These are phyloP conservation scores for Nematolebias whitei DNA, from an alignment of 2,113 vertebrate genomes.

Conservation along the genomic window DNA sequence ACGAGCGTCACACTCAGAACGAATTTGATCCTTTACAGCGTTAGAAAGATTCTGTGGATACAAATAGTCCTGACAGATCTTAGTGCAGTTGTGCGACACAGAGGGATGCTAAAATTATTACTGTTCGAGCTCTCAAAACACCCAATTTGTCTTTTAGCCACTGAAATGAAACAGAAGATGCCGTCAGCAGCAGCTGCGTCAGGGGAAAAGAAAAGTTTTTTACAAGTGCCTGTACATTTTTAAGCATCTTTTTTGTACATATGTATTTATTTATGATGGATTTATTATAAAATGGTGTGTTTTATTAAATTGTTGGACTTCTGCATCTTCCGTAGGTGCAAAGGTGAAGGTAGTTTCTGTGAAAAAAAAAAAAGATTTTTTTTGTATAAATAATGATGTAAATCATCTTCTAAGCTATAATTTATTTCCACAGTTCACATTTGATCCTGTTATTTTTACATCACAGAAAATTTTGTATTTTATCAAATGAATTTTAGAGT, in stretches of 20 bases:
- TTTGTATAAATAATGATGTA: constrained; percentile 65
- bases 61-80: constrained; percentile 6
- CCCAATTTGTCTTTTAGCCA: background rate
- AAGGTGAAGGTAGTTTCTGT: constrained; percentile 63
- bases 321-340: constrained; percentile 50
- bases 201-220: constrained; percentile 14
- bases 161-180: constrained; percentile 12
- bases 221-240: constrained; percentile 73
- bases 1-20: background rate
- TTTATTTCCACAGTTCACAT: constrained; percentile 63
- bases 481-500: constrained; percentile 3
- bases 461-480: background rate
- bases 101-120: constrained; percentile 22
- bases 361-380: constrained; percentile 71
- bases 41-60: constrained; percentile 7
- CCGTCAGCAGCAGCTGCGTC: constrained; percentile 18
- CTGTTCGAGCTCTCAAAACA: background rate
- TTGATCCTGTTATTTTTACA: constrained; percentile 27
- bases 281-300: constrained; percentile 47
- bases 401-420: constrained; percentile 62
- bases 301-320: too few relatives aligned
- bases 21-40: constrained; percentile 3
- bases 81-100: background rate
- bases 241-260: constrained; percentile 63
- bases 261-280: constrained; percentile 75